Conservation (phyloP, 1,140 invertebrate species). For the Brachionus plicatilis region DNA sequence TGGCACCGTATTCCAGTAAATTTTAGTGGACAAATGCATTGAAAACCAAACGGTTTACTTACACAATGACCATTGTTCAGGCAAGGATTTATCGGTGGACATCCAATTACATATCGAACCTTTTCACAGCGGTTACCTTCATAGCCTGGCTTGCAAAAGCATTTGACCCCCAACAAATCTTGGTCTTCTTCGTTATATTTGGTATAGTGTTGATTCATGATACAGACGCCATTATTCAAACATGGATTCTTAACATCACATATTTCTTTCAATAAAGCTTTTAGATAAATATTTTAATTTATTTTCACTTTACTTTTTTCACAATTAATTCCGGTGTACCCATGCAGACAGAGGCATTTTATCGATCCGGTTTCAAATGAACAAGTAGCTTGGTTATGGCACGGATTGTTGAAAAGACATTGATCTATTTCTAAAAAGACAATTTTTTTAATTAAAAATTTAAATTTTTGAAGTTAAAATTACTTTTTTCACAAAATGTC, state of each 20-base stretch:
- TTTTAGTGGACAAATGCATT: slow-evolving; percentile 4
- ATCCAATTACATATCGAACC: slow-evolving; percentile 28
- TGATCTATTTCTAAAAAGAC: slow-evolving; percentile 1
- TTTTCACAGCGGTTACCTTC: slow-evolving; percentile 37
- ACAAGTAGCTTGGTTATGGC: slow-evolving; percentile 29
- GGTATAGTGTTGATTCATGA: background rate
- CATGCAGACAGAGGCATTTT: background rate
- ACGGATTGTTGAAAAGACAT: slow-evolving; percentile 32
- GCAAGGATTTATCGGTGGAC: slow-evolving; percentile 40
- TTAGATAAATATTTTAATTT: background rate
- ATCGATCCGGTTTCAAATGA: background rate
- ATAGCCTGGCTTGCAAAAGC: slow-evolving; percentile 36
- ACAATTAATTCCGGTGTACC: slow-evolving; percentile 18
- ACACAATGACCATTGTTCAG: slow-evolving; percentile 30
- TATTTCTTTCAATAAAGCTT: background rate
- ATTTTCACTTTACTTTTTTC: slow-evolving; percentile 9
- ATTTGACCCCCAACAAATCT: background rate
- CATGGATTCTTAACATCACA: slow-evolving; percentile 29
- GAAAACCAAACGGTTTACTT: slow-evolving; percentile 8
- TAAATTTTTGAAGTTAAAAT: background rate
- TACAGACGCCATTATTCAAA: slow-evolving; percentile 31
- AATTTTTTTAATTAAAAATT: background rate
- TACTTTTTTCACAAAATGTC: slow-evolving; percentile 34
- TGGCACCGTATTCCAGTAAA: slow-evolving; percentile 30
- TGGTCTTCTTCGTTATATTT: background rate